Conservation (phyloP, 1,140 invertebrate species). For the Homarus americanus region DNA sequence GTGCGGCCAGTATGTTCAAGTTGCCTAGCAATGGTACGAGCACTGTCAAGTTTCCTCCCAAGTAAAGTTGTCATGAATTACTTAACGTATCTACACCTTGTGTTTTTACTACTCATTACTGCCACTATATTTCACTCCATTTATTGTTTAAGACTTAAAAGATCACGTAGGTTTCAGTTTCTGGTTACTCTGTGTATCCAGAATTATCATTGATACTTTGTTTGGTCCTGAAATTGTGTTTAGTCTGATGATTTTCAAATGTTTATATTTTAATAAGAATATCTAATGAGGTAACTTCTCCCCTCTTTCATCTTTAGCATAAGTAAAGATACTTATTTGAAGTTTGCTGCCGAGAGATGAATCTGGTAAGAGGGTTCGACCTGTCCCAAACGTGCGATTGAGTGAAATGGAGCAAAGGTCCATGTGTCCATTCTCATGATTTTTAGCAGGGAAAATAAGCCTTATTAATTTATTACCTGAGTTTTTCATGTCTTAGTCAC, state of each 20-base stretch:
- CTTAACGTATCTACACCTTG: background rate
- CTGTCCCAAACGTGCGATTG: background rate
- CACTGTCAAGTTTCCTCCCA: background rate
- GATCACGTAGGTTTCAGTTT: too few species aligned
- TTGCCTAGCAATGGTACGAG: background rate
- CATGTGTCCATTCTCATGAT: conserved; percentile 15
- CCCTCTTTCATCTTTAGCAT: background rate
- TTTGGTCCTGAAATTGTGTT: background rate
- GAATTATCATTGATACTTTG: background rate
- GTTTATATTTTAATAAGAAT: too few species aligned
- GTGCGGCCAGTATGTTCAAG: background rate
- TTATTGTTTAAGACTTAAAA: background rate
- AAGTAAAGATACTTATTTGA: background rate
- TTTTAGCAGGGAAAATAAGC: conserved; percentile 23
- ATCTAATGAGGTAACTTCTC: background rate
- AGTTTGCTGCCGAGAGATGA: background rate
- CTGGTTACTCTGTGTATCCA: too few species aligned
- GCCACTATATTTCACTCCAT: background rate
- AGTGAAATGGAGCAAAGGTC: background rate
- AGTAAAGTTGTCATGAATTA: background rate
- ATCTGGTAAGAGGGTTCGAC: background rate
- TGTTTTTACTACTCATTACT: background rate
- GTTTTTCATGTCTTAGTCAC: background rate
- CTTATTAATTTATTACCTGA: conserved; percentile 18
- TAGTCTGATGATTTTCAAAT: too few species aligned